These are phyloP conservation scores for Cerastis leucographa DNA, from an alignment of 2,888 invertebrate genomes.

Conservation along the genomic window DNA sequence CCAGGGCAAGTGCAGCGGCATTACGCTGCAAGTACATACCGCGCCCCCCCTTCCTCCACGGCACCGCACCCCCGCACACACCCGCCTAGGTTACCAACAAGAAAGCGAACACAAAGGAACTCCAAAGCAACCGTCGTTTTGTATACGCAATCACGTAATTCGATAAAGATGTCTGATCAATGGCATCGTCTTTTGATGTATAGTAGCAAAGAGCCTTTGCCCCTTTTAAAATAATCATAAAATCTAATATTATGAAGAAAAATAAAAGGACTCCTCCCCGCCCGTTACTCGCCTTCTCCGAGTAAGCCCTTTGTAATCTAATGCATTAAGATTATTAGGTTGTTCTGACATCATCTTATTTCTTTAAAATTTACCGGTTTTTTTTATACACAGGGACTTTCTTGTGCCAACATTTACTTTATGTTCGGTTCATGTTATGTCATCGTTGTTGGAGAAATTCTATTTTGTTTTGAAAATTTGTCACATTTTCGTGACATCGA, in stretches of 20 bases:
- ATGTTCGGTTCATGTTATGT: slow-evolving; percentile 46
- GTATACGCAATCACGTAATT: slow-evolving; percentile 76
- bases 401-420: slow-evolving; percentile 57
- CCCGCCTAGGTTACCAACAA: slow-evolving; percentile 75
- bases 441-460: slow-evolving; percentile 34
- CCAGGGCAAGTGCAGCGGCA: slow-evolving; percentile 89
- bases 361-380: slow-evolving; percentile 79
- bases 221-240: slow-evolving; percentile 84
- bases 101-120: slow-evolving; percentile 75
- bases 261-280: slow-evolving; percentile 78
- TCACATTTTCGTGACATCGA: slow-evolving; percentile 38
- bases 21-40: slow-evolving; percentile 87
- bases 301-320: slow-evolving; percentile 84
- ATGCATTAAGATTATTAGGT: slow-evolving; percentile 87
- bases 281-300: slow-evolving; percentile 71
- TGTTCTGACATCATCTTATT: slow-evolving; percentile 82
- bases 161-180: slow-evolving; percentile 77
- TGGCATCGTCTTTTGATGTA: slow-evolving; percentile 76
- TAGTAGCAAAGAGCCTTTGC: slow-evolving; percentile 73
- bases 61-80: slow-evolving; percentile 60
- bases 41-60: slow-evolving; percentile 68
- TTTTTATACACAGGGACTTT: slow-evolving; percentile 68
- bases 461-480: slow-evolving; percentile 45
- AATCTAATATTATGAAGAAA: slow-evolving; percentile 83
- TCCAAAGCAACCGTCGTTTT: slow-evolving; percentile 65